Conservation (phyloP, 2,113 vertebrate genomes). For the Noctilio leporinus region DNA sequence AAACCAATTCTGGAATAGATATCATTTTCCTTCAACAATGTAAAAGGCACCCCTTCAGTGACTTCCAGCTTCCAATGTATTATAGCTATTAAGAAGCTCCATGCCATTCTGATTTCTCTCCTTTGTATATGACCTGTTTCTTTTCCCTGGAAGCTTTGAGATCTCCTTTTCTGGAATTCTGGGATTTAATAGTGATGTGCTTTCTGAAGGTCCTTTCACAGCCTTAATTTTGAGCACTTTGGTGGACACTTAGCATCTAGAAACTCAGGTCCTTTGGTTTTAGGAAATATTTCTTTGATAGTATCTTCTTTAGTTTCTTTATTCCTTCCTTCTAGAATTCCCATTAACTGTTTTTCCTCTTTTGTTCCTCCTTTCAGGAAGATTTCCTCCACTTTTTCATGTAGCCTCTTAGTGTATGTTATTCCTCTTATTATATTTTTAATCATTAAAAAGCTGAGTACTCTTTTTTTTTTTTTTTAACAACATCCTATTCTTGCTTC, state of each 20-base stretch:
- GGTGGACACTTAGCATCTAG: neutral
- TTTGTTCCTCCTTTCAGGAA: neutral
- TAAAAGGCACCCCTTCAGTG: neutral
- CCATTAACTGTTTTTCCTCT: neutral
- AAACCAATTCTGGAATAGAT: neutral
- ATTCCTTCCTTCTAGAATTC: neutral
- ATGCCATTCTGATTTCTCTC: neutral
- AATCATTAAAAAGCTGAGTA: neutral
- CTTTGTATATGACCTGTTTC: neutral
- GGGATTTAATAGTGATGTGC: neutral
- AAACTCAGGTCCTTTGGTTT: neutral
- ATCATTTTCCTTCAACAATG: neutral
- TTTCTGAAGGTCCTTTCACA: neutral
- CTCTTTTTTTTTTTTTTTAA: neutral
- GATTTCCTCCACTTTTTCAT: neutral
- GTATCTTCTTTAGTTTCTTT: neutral
- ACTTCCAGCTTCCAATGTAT: neutral
- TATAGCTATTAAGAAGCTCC: neutral
- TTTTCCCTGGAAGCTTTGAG: neutral
- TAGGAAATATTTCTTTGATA: neutral
- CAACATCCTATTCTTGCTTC: neutral
- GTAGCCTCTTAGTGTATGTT: neutral
- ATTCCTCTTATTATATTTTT: neutral
- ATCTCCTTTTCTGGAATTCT: neutral
- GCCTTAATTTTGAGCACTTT: neutral